Conservation (phyloP, 2,113 vertebrate genomes). For the Ursus arctos region DNA sequence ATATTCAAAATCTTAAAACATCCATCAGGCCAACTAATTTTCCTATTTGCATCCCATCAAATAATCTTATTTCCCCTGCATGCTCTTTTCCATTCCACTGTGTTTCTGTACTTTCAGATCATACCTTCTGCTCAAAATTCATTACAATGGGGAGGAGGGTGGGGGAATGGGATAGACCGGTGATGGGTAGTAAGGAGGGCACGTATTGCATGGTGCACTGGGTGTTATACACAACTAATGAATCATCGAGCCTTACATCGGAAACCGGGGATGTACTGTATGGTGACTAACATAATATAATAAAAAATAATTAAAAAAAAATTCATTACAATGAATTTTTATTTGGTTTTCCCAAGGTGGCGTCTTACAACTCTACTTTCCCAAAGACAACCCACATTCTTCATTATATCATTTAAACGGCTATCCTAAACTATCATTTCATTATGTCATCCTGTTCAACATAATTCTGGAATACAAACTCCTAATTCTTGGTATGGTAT, state of each 20-base stretch:
- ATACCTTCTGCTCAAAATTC: background rate
- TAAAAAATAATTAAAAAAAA: too few relatives aligned
- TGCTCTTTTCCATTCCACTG: background rate
- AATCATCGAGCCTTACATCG: too few relatives aligned
- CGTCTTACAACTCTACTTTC: background rate
- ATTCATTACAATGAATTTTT: background rate
- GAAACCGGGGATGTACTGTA: too few relatives aligned
- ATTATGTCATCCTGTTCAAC: background rate
- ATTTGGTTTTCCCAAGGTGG: background rate
- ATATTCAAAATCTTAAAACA: conserved; percentile 6
- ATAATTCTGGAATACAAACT: background rate
- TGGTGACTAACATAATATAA: too few relatives aligned
- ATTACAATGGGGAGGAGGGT: background rate
- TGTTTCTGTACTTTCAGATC: background rate
- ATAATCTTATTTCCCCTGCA: background rate
- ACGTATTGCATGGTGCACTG: too few relatives aligned
- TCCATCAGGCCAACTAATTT: background rate
- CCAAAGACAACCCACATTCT: background rate
- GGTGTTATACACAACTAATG: too few relatives aligned
- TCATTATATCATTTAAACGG: background rate
- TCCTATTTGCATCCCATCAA: background rate
- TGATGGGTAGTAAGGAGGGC: too few relatives aligned
- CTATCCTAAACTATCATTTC: background rate
- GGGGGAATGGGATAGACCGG: too few relatives aligned
- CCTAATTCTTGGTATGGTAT: background rate